Percentiles rank a stretch among this genome's conserved stretches.
These are phyloP conservation scores for Molorchus minor DNA, from an alignment of 2,888 invertebrate genomes.

Conservation along the genomic window DNA sequence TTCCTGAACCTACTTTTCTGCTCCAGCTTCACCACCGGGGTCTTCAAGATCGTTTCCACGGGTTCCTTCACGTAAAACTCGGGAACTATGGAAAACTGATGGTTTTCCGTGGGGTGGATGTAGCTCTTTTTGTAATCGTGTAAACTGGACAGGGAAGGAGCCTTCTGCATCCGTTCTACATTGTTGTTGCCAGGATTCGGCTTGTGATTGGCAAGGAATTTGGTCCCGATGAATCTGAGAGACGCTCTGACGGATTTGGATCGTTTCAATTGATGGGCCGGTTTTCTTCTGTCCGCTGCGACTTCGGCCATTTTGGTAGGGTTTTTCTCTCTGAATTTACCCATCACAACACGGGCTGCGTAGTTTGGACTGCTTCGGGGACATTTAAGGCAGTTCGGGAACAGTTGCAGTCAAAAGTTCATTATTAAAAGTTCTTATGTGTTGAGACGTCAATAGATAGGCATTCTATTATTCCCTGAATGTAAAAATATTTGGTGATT, in stretches of 20 bases:
- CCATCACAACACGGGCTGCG: slow-evolving; percentile 49
- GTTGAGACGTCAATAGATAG: no score
- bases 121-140: slow-evolving; percentile 43
- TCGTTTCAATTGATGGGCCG: slow-evolving; percentile 65
- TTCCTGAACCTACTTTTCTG: slow-evolving; percentile 37
- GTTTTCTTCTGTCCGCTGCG: slow-evolving; percentile 54
- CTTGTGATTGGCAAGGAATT: slow-evolving; percentile 61
- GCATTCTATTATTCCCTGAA: no score
- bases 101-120: slow-evolving; percentile 16
- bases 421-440: no score
- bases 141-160: slow-evolving; percentile 52
- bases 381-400: slow-evolving; percentile 11
- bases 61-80: slow-evolving; percentile 31
- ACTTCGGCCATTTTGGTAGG: slow-evolving; percentile 57
- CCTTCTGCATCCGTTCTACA: slow-evolving; percentile 45
- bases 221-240: slow-evolving; percentile 72
- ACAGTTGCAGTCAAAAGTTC: no score
- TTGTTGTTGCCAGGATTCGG: no score
- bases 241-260: slow-evolving; percentile 77
- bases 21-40: slow-evolving; percentile 50
- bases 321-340: slow-evolving; percentile 48
- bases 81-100: slow-evolving; percentile 16
- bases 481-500: no score
- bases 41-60: slow-evolving; percentile 58
- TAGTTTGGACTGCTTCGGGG: not conserved